These are phyloP conservation scores for Halocynthia roretzi DNA, from an alignment of 23 tunicate genomes.

Conservation along the genomic window DNA sequence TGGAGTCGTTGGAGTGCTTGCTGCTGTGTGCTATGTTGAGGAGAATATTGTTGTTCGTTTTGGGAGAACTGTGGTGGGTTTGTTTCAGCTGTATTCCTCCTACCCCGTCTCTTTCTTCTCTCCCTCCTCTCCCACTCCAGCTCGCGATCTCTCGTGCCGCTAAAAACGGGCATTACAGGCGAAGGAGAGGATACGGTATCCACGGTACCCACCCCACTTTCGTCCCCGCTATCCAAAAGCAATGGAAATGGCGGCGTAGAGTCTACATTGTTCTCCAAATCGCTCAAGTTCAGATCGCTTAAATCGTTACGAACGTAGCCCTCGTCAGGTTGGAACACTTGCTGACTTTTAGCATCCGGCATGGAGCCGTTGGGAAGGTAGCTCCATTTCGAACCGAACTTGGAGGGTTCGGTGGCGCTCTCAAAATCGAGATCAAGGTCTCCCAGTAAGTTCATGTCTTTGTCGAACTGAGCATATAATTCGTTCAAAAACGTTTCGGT, in stretches of 20 bases:
- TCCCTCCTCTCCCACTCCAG: conserved; percentile 24
- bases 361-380: conserved; percentile 37
- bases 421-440: conserved; percentile 45
- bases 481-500: conserved; percentile 79
- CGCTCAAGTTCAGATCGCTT: conserved; percentile 26
- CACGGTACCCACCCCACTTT: conserved; percentile 18
- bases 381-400: conserved; percentile 83
- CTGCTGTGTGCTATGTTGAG: neutral
- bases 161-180: neutral
- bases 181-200: conserved; percentile 14
- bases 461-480: conserved; percentile 80
- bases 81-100: conserved; percentile 4
- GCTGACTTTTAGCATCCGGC: neutral
- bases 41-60: neutral
- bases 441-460: conserved; percentile 61
- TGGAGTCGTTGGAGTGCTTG: neutral
- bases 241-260: conserved; percentile 17
- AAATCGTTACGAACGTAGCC: neutral
- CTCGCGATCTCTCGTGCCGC: conserved; percentile 14
- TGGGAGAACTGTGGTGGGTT: conserved; percentile 2
- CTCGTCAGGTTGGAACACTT: conserved; percentile 2
- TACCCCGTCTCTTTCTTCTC: conserved; percentile 6
- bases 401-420: conserved; percentile 2
- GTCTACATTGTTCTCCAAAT: conserved; percentile 9
- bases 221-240: conserved; percentile 16